Conservation (phyloP, 1,140 invertebrate species). For the Diorhabda carinulata region DNA sequence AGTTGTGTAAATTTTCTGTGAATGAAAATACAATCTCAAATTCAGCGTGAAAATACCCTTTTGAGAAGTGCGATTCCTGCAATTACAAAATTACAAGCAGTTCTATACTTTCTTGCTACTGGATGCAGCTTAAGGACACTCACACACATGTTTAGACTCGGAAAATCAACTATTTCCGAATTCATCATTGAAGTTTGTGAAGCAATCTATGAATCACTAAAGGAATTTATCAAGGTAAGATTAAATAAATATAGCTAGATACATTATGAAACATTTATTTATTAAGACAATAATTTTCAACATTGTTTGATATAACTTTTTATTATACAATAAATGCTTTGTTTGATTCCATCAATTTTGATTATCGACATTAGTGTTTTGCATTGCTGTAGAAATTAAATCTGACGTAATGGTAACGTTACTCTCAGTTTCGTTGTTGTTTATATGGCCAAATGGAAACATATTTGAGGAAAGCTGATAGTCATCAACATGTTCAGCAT, state of each 20-base stretch:
- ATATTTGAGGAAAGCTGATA: not conserved
- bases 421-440: not conserved
- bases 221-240: slow-evolving; percentile 8
- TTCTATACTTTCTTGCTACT: slow-evolving; percentile 33
- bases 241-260: slow-evolving; percentile 1
- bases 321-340: not conserved
- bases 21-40: no score
- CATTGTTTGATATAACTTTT: not conserved
- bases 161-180: slow-evolving; percentile 11
- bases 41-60: slow-evolving; percentile 6
- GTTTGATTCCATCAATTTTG: not conserved
- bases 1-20: no score
- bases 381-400: not conserved
- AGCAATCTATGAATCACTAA: slow-evolving; percentile 12
- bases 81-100: slow-evolving; percentile 32
- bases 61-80: slow-evolving; percentile 31
- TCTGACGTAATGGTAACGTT: slow-evolving; percentile 20
- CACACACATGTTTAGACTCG: slow-evolving; percentile 12
- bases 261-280: not conserved
- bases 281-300: slow-evolving; percentile 1
- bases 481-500: not conserved
- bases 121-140: slow-evolving; percentile 31
- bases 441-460: not conserved
- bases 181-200: slow-evolving; percentile 12
- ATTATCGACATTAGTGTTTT: not conserved